Evolutionary conservation across 2,113 vertebrate genomes (phyloP).

Genomic region (Pseudonaja textilis): DNA sequence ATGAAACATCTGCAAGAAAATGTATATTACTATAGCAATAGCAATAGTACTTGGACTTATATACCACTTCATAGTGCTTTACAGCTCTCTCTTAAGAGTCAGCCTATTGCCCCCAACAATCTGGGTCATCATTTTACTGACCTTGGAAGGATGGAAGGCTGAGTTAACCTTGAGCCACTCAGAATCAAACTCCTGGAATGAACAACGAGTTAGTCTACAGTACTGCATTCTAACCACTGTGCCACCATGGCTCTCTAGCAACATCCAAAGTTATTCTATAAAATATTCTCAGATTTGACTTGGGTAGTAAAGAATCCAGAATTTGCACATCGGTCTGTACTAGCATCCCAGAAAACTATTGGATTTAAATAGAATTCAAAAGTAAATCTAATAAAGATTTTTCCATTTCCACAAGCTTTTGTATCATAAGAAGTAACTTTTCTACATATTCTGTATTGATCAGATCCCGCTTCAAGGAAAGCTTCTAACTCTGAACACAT

Average conservation of each 20-base stretch:
- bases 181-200: too few relatives aligned
- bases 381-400: background rate
- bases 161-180: too few relatives aligned
- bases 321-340: background rate
- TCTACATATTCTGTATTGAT: background rate
- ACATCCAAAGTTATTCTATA: background rate
- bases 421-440: background rate
- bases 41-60: too few relatives aligned
- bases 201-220: too few relatives aligned
- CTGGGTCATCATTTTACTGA: too few relatives aligned
- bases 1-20: background rate
- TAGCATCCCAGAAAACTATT: background rate
- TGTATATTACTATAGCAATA: background rate
- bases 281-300: background rate
- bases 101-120: too few relatives aligned
- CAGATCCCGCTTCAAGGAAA: background rate
- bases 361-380: background rate
- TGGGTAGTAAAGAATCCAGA: background rate
- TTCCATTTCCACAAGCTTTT: background rate
- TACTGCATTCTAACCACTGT: too few relatives aligned
- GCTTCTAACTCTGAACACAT: background rate
- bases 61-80: too few relatives aligned
- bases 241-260: background rate
- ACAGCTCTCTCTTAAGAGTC: too few relatives aligned
- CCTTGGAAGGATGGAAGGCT: background rate